Base-by-base conservation (phyloP, 2,113 vertebrate genomes). In the Lethenteron reissneri region DNA sequence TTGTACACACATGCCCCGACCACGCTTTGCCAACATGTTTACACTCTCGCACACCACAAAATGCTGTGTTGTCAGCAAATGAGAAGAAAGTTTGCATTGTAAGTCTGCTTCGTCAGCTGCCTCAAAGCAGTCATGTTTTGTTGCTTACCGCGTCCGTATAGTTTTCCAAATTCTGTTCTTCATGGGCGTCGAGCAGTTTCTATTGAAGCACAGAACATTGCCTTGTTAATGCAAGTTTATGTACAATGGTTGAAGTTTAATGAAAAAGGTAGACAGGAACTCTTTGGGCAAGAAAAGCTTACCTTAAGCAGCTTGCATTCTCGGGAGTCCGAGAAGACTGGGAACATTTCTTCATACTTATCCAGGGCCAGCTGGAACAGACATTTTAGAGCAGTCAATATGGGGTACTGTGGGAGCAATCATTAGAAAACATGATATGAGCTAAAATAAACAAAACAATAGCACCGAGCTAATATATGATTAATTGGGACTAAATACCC, bases 291-390 rank as follows among this genome's bases (percentile, higher is more conserved):
- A 57, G 21, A 8, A 41, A n/a, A 17, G 74, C 79, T 74, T 77
- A 90, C 89, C 78, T 90, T 94, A 72, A 92, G 71, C 76, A 94
- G 77, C 73, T 89, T 92, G 81, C 84, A 91, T 74, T 94, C 90
- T 58, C 90, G 78, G 15, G 89, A 86, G 69, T 92, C 89, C 0
- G 87, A 84, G 77, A 94, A 94, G 0, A 87, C 90, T 0, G 90
- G 90, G 70, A 92, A 94, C 82, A 92, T 87, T 75, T 91, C 88
- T 76, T 92, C 88, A 0, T 94, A 94, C 75, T 89, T 92, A 80
- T 89, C 82, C 56, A 91, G 73, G 1, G 89, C 89, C 3, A 94
- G 80, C 90, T 94, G 77, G 41, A 41, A 41, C 41, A 70, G 3
- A 9, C 8, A 68, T 68, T 68, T 68, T 17, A 68, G 25, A 68